Base-by-base conservation (phyloP, 37 sponge, comb jelly and placozoan genomes). In the Halisarca cf. caerulea region DNA sequence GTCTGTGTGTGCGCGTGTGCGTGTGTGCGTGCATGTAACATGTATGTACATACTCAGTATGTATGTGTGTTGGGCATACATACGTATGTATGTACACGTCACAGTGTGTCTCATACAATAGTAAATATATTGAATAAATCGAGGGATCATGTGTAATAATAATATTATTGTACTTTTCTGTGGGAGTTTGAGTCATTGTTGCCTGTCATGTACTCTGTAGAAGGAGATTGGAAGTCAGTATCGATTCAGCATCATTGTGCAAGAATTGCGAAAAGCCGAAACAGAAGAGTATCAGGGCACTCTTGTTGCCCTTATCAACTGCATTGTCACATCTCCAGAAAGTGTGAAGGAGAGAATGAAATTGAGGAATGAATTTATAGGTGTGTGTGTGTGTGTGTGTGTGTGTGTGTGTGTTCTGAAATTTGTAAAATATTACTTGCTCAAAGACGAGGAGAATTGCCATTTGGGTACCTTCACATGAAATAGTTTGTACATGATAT, bases 301-400 rank as follows among this genome's bases (percentile, higher is more conserved):
- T 59, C 59, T 95, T 6, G 44, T 92, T 24, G 93, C 93, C 33
- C 89, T 95, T 72, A 95, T 95, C 59, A 95, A 95, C 79, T 95
- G 96, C 81, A 61, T 95, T 33, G 66, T 95, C 39, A 80, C 70
- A 1, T 80, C 86, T 20, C 37, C 86, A 38, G 84, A 82, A 53
- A 90, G 62, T 41, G 53, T 75, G 23, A 34, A 45, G 55, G 70
- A 61, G 73, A 60, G 88, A 20, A 74, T 86, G n/a, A 84, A 53
- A 36, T 37, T 88, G 9, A 84, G 94, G 34, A 90, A 93, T 66
- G 91, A 93, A 72, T 53, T 93, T 23, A 74, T 90, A 43, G 88
- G 94, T 93, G 44, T 21, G 58, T 58, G n/a, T 21, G 17, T 74
- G 24, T 32, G 74, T 23, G 17, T 35, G 32, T 14, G 7, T 11